Evolutionary conservation across 1,140 invertebrate species (phyloP), one percentile per base, ranked within the genome.

Genomic region (Plectus sambesii): DNA sequence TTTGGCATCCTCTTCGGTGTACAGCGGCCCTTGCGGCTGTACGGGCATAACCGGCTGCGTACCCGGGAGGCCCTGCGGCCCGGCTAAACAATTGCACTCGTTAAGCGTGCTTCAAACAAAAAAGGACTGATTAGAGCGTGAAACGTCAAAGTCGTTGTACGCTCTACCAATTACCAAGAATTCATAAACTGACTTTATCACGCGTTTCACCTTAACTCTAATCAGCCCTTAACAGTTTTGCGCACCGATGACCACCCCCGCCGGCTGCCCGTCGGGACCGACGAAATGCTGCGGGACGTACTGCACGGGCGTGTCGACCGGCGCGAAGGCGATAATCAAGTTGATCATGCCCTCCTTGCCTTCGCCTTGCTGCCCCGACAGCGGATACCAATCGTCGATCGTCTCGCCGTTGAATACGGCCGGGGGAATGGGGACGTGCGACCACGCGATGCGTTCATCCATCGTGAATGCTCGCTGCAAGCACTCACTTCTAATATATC

Each of bases 361-460:
- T 51, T 93, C 87, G 6, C 90, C 90, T 71, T 87, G 85, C 69
- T 87, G 86, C 15, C 60, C 61, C 12, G 58, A 59, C 38, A 96
- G 73, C 17, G 81, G 79, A 69, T 83, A 89, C 87, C 88, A 94
- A 64, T 92, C 85, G 72, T 96, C 89, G 52, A 83, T 79, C 0
- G 85, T 89, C 68, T 89, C 82, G 2, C 85, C 85, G 70, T 78
- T 76, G 42, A 92, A 77, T 9, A 90, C 83, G 54, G 79, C 76
- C 47, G 78, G 73, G 2, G 88, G 87, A 66, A 94, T 86, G 23
- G 78, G 78, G 29, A 76, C 64, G 64, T 87, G 81, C 2, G 82
- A 79, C 85, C 86, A 94, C 1, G 89, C 90, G 58, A 97, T 83
- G 49, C 88, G 74, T 69, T 94, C 88, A 73, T 96, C 89, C 76